Evolutionary conservation across 2,797 vertebrate species (phyloP).

Genomic region (Trachurus trachurus): DNA sequence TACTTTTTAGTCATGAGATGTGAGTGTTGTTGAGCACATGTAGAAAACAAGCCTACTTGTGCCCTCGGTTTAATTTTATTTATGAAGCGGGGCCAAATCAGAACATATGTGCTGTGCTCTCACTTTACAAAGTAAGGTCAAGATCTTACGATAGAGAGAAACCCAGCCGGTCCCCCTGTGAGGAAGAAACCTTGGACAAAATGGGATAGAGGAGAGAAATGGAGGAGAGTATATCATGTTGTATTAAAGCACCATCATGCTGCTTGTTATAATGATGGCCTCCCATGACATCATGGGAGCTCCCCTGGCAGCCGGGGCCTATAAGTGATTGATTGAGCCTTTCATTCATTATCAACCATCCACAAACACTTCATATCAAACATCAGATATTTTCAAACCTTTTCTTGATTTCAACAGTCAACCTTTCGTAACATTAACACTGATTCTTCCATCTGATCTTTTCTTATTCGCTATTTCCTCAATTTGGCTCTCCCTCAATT

Average conservation of each 20-base stretch:
- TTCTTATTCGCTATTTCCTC: constrained; percentile 14
- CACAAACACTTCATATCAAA: background rate
- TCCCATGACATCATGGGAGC: background rate
- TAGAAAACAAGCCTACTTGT: too few species aligned
- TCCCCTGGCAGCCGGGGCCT: background rate
- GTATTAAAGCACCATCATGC: background rate
- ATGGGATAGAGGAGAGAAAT: too few species aligned
- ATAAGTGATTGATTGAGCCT: background rate
- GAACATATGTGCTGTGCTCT: too few species aligned
- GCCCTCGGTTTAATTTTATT: too few species aligned
- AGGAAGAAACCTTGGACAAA: too few species aligned
- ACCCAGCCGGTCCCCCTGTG: too few species aligned
- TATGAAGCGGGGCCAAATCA: too few species aligned
- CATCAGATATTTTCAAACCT: background rate
- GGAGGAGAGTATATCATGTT: background rate
- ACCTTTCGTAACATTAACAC: background rate
- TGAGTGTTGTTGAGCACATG: too few species aligned
- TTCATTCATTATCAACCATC: background rate
- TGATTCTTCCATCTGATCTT: background rate
- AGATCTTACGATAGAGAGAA: too few species aligned
- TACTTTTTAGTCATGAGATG: too few species aligned
- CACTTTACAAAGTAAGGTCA: too few species aligned
- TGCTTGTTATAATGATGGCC: background rate
- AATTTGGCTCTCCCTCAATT: constrained; percentile 33
- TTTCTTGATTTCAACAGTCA: background rate